phyloP scores from a whole-genome alignment of 2,888 invertebrate species.

The Corythucha ciliata region DNA sequence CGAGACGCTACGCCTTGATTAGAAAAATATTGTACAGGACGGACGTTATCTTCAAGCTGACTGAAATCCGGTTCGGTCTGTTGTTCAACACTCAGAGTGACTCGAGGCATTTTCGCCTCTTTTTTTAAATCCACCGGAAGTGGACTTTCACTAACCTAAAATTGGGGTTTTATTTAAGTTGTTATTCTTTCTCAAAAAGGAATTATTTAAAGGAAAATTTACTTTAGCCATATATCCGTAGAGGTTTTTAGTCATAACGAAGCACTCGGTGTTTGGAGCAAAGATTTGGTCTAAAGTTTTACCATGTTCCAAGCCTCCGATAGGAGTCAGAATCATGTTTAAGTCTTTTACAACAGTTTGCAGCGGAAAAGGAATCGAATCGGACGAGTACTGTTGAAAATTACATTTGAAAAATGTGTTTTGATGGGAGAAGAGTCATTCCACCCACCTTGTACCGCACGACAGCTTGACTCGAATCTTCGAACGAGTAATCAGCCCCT shows the following conservation, averaged over 20 bases:
- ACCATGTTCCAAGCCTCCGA: constrained; percentile 39
- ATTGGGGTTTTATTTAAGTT: too few species aligned
- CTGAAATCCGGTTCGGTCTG: too few species aligned
- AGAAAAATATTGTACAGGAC: too few species aligned
- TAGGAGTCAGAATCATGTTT: constrained; percentile 41
- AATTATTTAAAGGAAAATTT: constrained; percentile 23
- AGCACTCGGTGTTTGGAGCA: constrained; percentile 56
- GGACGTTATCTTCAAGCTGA: too few species aligned
- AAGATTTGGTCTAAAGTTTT: constrained; percentile 55
- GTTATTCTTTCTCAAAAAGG: too few species aligned
- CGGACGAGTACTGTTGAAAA: constrained; percentile 51
- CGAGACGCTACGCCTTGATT: constrained; percentile 42
- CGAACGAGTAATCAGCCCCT: constrained; percentile 56
- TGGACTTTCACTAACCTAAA: too few species aligned
- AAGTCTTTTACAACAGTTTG: constrained; percentile 56
- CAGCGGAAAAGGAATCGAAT: constrained; percentile 55
- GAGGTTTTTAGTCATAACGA: constrained; percentile 67
- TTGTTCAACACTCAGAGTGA: too few species aligned
- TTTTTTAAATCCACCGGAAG: too few species aligned
- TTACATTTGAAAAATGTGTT: background rate
- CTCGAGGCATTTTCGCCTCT: too few species aligned
- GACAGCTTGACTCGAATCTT: constrained; percentile 52
- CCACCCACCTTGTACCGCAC: constrained; percentile 50
- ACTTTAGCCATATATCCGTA: constrained; percentile 75
- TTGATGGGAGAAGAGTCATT: background rate